These are phyloP conservation scores for Brachionus paranguensis DNA, from an alignment of 1,140 invertebrate species.

Conservation along the genomic window DNA sequence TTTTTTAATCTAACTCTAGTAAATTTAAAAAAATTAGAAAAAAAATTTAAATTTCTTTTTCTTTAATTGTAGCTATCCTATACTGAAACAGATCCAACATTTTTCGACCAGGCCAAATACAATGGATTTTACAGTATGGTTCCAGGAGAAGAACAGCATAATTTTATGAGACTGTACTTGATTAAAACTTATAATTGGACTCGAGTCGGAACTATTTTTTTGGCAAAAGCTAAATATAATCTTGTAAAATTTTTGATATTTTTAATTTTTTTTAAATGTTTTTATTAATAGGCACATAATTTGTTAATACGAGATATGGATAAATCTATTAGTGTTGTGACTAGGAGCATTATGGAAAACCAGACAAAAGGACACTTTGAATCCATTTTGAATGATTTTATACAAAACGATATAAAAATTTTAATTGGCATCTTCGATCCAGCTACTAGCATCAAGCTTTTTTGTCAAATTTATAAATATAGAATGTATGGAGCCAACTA, in stretches of 20 bases:
- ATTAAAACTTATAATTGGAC: slow-evolving; percentile 92
- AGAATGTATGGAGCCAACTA: slow-evolving; percentile 79
- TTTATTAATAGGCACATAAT: slow-evolving; percentile 24
- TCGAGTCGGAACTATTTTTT: slow-evolving; percentile 88
- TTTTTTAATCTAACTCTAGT: slow-evolving; percentile 38
- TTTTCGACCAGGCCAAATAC: slow-evolving; percentile 77
- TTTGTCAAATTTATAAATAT: slow-evolving; percentile 18
- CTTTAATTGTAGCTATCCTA: slow-evolving; percentile 75
- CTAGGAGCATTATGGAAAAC: slow-evolving; percentile 13
- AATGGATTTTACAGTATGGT: slow-evolving; percentile 73
- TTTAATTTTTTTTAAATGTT: neutral
- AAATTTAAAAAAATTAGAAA: neutral
- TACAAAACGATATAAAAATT: slow-evolving; percentile 30
- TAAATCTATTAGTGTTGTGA: neutral
- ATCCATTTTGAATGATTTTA: slow-evolving; percentile 33
- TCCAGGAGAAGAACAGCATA: slow-evolving; percentile 69
- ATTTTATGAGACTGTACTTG: slow-evolving; percentile 77
- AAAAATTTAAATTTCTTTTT: neutral
- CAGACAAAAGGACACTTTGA: neutral
- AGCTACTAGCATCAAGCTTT: neutral
- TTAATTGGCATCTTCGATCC: slow-evolving; percentile 13
- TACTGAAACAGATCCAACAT: slow-evolving; percentile 96
- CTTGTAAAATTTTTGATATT: slow-evolving; percentile 62
- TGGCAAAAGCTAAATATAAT: slow-evolving; percentile 80
- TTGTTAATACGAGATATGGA: slow-evolving; percentile 11